Evolutionary conservation across 2,888 invertebrate genomes (phyloP).

Genomic region (Nipponacmea schrenckii): DNA sequence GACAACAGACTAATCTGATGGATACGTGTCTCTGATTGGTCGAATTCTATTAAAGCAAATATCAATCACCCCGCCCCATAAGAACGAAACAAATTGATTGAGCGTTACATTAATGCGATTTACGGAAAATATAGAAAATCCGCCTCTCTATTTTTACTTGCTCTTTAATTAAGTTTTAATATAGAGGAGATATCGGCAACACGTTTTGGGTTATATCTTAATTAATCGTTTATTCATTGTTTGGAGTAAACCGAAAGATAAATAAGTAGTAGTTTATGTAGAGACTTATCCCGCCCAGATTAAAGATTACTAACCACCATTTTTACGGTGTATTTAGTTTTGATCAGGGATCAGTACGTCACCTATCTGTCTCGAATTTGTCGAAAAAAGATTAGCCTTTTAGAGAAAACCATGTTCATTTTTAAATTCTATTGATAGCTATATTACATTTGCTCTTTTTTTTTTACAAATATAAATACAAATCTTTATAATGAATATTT

Average conservation of each 20-base stretch:
- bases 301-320: too few species aligned
- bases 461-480: too few species aligned
- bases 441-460: too few species aligned
- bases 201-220: neutral
- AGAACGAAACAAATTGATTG: conserved; percentile 5
- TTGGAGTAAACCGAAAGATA: neutral
- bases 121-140: neutral
- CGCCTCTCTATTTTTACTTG: neutral
- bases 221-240: neutral
- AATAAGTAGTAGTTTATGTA: neutral
- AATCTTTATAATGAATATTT: too few species aligned
- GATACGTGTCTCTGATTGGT: neutral
- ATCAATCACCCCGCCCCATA: conserved; percentile 4
- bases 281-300: too few species aligned
- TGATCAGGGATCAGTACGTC: too few species aligned
- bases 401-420: too few species aligned
- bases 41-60: neutral
- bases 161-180: too few species aligned
- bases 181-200: neutral
- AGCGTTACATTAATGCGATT: neutral
- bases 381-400: too few species aligned
- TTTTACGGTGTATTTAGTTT: too few species aligned
- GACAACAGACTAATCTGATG: neutral
- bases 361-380: too few species aligned
- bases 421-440: too few species aligned